Base-by-base conservation (phyloP, 2,888 invertebrate genomes). In the Calameuta idolon region DNA sequence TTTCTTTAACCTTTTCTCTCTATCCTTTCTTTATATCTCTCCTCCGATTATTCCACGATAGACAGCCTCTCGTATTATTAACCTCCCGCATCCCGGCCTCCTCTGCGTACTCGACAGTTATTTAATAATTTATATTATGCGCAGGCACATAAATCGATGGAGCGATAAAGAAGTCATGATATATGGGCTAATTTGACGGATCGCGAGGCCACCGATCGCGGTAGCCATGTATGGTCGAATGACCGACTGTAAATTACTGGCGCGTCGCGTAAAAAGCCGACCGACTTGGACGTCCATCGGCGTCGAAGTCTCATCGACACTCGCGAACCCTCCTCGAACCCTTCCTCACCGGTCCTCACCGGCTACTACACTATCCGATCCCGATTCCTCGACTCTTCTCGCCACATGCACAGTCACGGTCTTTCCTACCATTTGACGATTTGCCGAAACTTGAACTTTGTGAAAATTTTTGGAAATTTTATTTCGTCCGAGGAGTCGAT, bases 61-160 rank as follows among this genome's bases (percentile, higher is more conserved):
- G 55, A 9, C 55, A 23, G 23, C 55, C 23, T 23, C 55, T 55
- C 55, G 55, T 55, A 55, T 55, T 55, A 55, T 55, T 55, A 55
- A 9, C 23, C 55, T 55, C 55, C 23, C 23, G 55, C 55, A 9
- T 55, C 55, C 55, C 55, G 71, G 12, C 31, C 12, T 35, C 12
- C 71, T 31, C 23, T 23, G 71, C 31, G 71, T 34, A 34, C 33
- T 33, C 35, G 35, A 77, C 80, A 81, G 85, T 89, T 89, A 90
- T 91, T 91, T 90, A 90, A 90, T 91, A 91, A 91, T 91, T 90
- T 90, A 91, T 90, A 90, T 91, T 89, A 90, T 90, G 89, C 88
- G 87, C 86, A 83, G 85, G 87, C 85, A 88, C 89, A 91, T 91
- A 91, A 91, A 91, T 91, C 88, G 89, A 87, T 82, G 81, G 82